Evolutionary conservation across 2,797 vertebrate species (phyloP), one percentile per base, ranked within the genome.

Genomic region (Galaxias olidus): DNA sequence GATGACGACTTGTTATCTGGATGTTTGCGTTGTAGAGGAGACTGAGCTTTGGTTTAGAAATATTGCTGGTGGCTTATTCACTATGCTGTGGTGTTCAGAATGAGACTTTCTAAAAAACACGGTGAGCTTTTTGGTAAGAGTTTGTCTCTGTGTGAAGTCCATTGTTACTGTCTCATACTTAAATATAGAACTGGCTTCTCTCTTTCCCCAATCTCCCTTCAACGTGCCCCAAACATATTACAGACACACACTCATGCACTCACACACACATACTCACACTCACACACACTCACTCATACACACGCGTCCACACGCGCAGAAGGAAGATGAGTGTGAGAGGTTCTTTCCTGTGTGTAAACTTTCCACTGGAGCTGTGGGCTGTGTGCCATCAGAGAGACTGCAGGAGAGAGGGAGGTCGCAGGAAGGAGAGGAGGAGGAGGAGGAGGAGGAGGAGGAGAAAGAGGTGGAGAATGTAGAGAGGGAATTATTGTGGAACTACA

Each of bases 321-420:
- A 74, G 49, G 41, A n/a, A 1, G 66, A 47, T 73, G 74, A 75
- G 49, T 30, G 12, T 14, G 54, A 17, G 58, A 75, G 60, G 64
- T 64, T 74, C 65, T 79, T 81, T 86, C 68, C 72, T 83, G 72
- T 82, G 83, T 77, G 74, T 81, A 75, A 86, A 86, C 76, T 86
- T 88, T 89, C 81, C 85, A 83, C 68, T 81, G 73, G 78, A 59
- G 65, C 63, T 61, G 55, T 66, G 73, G 79, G 79, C 80, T 61
- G 4, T 0, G 42, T 52, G 78, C 77, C 78, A 76, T 30, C 30
- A 6, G 30, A 30, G 30, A n/a, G 10, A 40, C 10, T 4, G 50
- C 20, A 18, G 10, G 43, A 47, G 50, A 19, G 14, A 5, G 4
- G 8, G 8, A 9, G 47, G 8, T 9, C 4, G 14, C 9, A 12